These are phyloP conservation scores for Norana najaformis DNA, from an alignment of 2,888 invertebrate genomes.

Conservation along the genomic window DNA sequence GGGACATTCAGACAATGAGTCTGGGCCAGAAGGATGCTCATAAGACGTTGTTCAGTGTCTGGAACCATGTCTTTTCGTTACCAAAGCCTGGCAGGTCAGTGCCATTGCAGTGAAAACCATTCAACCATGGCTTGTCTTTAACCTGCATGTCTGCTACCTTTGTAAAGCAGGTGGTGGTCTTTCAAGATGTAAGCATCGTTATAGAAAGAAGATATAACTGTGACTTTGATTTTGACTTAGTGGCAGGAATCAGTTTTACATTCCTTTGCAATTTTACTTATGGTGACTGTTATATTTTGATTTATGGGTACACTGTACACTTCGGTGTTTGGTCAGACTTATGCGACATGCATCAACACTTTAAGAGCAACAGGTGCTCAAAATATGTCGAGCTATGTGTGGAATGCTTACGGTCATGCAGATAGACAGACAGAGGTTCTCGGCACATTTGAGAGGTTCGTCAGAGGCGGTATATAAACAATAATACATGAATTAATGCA, in stretches of 20 bases:
- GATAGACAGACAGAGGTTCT: background rate
- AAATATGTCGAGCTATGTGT: no score
- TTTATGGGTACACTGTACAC: no score
- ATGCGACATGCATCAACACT: no score
- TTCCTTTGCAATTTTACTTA: no score
- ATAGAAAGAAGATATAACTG: no score
- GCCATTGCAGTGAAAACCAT: background rate
- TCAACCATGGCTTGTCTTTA: background rate
- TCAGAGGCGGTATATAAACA: background rate
- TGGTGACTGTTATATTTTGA: no score
- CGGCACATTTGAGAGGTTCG: background rate
- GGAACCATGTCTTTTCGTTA: constrained; percentile 78
- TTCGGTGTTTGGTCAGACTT: no score
- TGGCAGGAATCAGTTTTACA: no score
- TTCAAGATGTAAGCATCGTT: no score
- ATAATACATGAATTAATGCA: background rate
- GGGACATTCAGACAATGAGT: constrained; percentile 69
- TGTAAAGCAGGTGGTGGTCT: background rate
- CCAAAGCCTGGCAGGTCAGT: constrained; percentile 57
- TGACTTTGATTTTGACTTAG: no score
- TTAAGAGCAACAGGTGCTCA: no score
- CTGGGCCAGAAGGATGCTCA: constrained; percentile 86
- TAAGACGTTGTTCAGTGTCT: constrained; percentile 79
- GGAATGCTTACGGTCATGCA: no score
- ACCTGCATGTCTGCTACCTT: background rate